Percentiles rank a stretch among this genome's conserved stretches.
phyloP scores from a whole-genome alignment of 1,140 invertebrate species.

The Protaetia brevitarsis region DNA sequence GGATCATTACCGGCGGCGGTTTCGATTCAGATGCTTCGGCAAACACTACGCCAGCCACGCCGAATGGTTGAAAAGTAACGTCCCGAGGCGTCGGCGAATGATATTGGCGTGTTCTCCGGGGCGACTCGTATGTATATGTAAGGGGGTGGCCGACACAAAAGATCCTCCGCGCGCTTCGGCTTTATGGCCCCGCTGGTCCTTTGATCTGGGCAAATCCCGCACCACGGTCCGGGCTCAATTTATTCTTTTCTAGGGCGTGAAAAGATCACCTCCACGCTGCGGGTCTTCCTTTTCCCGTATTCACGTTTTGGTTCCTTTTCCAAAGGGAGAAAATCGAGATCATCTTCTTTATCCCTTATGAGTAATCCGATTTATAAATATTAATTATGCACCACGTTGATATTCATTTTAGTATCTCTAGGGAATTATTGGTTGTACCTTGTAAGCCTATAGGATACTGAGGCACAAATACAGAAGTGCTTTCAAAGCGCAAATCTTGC shows the following conservation, averaged over 20 bases:
- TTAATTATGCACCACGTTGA: no score
- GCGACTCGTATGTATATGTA: constrained; percentile 3
- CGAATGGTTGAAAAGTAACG: background rate
- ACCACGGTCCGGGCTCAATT: constrained; percentile 20
- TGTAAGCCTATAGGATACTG: no score
- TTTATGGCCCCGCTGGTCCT: constrained; percentile 20
- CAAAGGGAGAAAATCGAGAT: no score
- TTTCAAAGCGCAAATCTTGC: no score
- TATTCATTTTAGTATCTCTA: no score
- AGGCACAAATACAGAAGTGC: no score
- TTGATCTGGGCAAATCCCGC: constrained; percentile 24
- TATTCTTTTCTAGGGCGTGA: constrained; percentile 22
- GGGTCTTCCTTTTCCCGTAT: background rate
- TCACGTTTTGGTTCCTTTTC: background rate
- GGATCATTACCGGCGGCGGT: constrained; percentile 8
- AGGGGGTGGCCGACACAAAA: constrained; percentile 21
- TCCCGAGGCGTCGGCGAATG: constrained; percentile 4
- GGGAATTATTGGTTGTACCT: no score
- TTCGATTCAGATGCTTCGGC: background rate
- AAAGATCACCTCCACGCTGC: background rate
- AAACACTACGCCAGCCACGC: background rate
- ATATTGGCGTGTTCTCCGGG: background rate
- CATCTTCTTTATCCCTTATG: no score
- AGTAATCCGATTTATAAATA: no score
- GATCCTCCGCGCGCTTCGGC: constrained; percentile 4